These are phyloP conservation scores for Sinonovacula constricta DNA, from an alignment of 1,140 invertebrate species.

Conservation along the genomic window DNA sequence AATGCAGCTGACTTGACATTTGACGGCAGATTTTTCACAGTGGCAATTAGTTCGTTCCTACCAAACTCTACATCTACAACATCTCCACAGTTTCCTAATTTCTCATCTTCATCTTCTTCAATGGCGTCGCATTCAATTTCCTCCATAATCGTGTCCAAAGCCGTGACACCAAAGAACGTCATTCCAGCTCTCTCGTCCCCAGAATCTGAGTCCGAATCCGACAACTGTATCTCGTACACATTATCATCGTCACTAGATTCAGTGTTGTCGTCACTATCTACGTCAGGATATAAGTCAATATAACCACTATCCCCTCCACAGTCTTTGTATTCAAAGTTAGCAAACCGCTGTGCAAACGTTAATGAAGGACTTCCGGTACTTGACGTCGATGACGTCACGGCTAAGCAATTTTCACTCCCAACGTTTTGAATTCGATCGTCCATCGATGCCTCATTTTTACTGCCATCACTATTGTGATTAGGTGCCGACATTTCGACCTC, in stretches of 20 bases:
- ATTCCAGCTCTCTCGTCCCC: conserved; percentile 55
- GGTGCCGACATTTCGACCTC: background rate
- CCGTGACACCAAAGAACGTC: conserved; percentile 50
- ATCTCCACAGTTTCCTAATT: no score
- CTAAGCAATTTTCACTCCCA: background rate
- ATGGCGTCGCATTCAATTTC: conserved; percentile 63
- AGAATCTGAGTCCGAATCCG: conserved; percentile 57
- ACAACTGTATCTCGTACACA: conserved; percentile 35
- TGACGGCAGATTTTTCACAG: no score
- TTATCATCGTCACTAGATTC: conserved; percentile 25
- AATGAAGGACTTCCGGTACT: conserved; percentile 11
- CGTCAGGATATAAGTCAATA: conserved; percentile 40
- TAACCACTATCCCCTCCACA: conserved; percentile 48
- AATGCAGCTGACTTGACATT: no score
- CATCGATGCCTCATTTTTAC: background rate
- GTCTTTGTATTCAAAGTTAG: conserved; percentile 53
- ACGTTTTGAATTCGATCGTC: no score
- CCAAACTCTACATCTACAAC: no score
- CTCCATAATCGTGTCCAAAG: conserved; percentile 71
- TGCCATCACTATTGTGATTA: background rate
- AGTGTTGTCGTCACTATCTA: conserved; percentile 52
- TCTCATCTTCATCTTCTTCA: conserved; percentile 21
- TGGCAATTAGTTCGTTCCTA: no score
- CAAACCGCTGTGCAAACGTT: conserved; percentile 45
- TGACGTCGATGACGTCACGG: conserved; percentile 1